A percentile compares a stretch with the other conserved stretches of the same genome.
Evolutionary conservation across 2,113 vertebrate genomes (phyloP).

Genomic region (Colossoma macropomum): DNA sequence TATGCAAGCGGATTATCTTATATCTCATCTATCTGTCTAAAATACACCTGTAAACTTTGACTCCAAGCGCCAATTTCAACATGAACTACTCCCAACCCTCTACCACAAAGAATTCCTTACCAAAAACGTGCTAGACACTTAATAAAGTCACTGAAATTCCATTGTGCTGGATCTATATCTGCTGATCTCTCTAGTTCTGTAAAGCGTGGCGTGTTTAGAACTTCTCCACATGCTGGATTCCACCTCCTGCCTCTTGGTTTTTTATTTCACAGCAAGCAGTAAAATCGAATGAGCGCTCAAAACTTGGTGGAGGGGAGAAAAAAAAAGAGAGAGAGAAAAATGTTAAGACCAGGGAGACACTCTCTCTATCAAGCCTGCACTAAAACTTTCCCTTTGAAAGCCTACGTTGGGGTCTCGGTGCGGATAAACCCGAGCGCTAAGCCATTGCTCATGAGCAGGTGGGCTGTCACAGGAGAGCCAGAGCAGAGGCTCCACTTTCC

Average conservation of each 20-base stretch:
- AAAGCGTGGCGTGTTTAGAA: background rate
- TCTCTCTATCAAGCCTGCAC: background rate
- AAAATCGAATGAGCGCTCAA: background rate
- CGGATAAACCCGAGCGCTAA: background rate
- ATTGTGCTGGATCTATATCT: background rate
- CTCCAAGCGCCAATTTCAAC: no score
- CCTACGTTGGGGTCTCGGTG: background rate
- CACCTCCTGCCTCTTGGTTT: background rate
- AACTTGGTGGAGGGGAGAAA: background rate
- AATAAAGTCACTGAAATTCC: background rate
- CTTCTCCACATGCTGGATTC: background rate
- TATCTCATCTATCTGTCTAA: no score
- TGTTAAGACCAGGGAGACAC: background rate
- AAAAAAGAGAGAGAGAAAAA: background rate
- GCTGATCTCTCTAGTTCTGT: background rate
- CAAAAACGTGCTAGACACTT: no score
- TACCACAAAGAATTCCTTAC: no score
- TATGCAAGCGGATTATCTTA: no score
- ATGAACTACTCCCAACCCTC: no score
- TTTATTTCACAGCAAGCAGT: background rate
- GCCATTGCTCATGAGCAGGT: constrained; percentile 9
- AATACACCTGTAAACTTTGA: no score
- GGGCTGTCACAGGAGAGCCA: constrained; percentile 1
- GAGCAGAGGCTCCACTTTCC: constrained; percentile 10
- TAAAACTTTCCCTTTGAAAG: background rate